Evolutionary conservation across 2,113 vertebrate species (phyloP).

Genomic region (Catagonus wagneri): DNA sequence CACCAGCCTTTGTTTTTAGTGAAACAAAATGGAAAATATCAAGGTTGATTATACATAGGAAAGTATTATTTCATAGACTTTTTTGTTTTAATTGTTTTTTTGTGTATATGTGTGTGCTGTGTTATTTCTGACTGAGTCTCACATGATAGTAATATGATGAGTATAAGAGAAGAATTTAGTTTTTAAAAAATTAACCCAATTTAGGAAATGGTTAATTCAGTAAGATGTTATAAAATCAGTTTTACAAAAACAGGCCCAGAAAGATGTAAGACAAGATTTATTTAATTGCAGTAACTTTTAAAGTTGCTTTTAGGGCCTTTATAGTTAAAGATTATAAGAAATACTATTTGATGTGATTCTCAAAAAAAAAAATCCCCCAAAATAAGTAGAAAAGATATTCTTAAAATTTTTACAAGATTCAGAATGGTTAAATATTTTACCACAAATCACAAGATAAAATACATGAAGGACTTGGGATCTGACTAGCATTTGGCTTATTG

Average conservation of each 20-base stretch:
- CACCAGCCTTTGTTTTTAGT: background rate
- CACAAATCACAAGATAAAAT: background rate
- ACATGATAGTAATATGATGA: background rate
- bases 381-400: background rate
- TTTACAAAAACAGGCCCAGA: background rate
- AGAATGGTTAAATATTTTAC: background rate
- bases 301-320: slow-evolving; percentile 25
- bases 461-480: background rate
- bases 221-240: background rate
- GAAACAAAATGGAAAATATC: background rate
- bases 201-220: background rate
- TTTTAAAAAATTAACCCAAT: background rate
- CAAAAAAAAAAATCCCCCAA: background rate
- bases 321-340: background rate
- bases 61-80: background rate
- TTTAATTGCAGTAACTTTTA: background rate
- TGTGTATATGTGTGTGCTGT: background rate
- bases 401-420: background rate
- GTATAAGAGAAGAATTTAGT: background rate
- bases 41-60: background rate
- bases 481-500: background rate
- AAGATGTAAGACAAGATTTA: background rate
- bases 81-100: background rate
- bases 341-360: slow-evolving; percentile 10
- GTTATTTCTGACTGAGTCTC: background rate